Conservation (phyloP, 2,888 invertebrate species). For the Diarsia mendica region DNA sequence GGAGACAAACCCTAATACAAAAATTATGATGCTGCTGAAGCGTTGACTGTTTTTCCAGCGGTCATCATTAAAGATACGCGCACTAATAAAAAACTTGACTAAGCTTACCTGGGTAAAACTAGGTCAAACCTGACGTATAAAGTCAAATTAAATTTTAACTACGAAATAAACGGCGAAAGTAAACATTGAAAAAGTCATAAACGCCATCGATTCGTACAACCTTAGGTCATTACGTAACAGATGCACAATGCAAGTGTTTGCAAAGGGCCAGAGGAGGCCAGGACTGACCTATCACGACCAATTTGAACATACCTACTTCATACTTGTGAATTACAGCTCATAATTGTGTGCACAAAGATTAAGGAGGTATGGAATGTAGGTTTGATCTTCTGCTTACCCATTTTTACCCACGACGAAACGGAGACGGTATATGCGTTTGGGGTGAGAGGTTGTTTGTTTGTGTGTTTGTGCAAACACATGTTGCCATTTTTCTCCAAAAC, state of each 20-base stretch:
- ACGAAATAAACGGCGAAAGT: constrained; percentile 9
- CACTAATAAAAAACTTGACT: not conserved
- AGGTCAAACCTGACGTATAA: not conserved
- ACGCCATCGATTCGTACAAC: constrained; percentile 24
- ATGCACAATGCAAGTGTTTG: constrained; percentile 48
- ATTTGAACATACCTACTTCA: constrained; percentile 26
- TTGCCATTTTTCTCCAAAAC: no score
- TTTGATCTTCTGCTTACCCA: not conserved
- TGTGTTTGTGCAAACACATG: no score
- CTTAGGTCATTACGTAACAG: constrained; percentile 46
- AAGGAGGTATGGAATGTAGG: not conserved
- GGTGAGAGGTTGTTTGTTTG: no score
- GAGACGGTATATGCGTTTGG: no score
- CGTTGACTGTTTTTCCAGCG: no score
- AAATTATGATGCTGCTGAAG: not conserved
- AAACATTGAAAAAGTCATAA: constrained; percentile 34
- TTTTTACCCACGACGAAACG: no score
- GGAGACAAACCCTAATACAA: not conserved
- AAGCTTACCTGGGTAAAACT: not conserved
- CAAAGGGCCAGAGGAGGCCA: constrained; percentile 40
- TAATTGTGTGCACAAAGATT: constrained; percentile 32
- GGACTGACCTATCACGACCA: constrained; percentile 60
- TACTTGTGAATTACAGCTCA: constrained; percentile 27
- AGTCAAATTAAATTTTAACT: not conserved
- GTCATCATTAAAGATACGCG: not conserved